phyloP scores from a whole-genome alignment of 2,888 invertebrate species.

The Portevinia maculata region DNA sequence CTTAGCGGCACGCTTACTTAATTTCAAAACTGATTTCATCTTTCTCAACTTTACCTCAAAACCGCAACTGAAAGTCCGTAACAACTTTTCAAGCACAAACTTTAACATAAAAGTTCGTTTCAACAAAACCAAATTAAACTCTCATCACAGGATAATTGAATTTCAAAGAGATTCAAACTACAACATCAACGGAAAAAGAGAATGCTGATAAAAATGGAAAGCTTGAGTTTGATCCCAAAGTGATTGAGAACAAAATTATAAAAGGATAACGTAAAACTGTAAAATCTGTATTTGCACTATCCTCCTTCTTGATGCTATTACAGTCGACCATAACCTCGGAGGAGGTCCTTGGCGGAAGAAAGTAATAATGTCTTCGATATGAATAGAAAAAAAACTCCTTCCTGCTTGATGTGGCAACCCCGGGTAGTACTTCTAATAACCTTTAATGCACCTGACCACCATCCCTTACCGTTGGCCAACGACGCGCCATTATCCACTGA shows the following conservation, averaged over 20 bases:
- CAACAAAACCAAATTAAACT: constrained; percentile 56
- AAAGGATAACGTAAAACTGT: constrained; percentile 54
- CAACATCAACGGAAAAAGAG: constrained; percentile 5
- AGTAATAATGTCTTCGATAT: constrained; percentile 38
- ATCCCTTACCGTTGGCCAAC: constrained; percentile 6
- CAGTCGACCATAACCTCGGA: constrained; percentile 44
- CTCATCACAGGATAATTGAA: constrained; percentile 69
- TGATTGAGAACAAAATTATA: constrained; percentile 48
- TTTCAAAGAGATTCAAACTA: constrained; percentile 51
- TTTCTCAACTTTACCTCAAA: background rate
- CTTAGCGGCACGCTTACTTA: background rate
- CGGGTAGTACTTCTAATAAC: constrained; percentile 54
- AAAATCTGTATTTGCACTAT: constrained; percentile 14
- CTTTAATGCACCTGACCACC: constrained; percentile 66
- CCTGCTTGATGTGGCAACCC: constrained; percentile 9
- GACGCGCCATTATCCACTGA: constrained; percentile 58
- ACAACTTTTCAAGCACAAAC: constrained; percentile 54
- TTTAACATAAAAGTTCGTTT: constrained; percentile 55
- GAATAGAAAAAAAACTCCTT: constrained; percentile 1
- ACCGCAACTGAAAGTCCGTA: constrained; percentile 17
- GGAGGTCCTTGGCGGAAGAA: constrained; percentile 36
- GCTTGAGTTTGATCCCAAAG: constrained; percentile 51
- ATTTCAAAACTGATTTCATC: constrained; percentile 3
- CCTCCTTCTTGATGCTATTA: constrained; percentile 50
- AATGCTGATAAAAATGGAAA: constrained; percentile 35